These are phyloP conservation scores for Setophaga petechia DNA, from an alignment of 2,113 vertebrate species.

Conservation along the genomic window DNA sequence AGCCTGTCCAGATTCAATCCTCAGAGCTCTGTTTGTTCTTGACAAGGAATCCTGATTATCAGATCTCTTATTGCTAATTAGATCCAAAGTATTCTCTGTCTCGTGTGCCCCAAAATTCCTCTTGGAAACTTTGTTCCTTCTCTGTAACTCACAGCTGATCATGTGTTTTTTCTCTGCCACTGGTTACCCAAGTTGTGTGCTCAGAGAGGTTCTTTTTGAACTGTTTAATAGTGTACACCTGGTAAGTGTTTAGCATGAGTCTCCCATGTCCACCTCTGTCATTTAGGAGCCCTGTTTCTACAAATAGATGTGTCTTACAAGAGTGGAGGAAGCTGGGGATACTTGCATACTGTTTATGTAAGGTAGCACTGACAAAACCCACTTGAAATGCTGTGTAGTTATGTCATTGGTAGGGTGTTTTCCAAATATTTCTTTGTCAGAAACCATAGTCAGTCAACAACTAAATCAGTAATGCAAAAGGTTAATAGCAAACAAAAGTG, in stretches of 20 bases:
- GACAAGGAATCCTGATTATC: not conserved
- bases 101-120: not conserved
- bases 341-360: not conserved
- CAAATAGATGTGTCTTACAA: not conserved
- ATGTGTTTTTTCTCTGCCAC: not conserved
- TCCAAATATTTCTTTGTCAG: not conserved
- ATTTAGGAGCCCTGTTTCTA: not conserved
- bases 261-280: not conserved
- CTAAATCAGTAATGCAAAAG: not conserved
- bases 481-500: not conserved
- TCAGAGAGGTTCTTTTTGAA: not conserved
- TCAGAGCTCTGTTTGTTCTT: not conserved
- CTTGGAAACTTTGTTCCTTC: not conserved
- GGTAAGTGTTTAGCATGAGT: not conserved
- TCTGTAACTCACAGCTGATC: not conserved
- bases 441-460: not conserved
- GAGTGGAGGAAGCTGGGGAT: not conserved
- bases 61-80: not conserved
- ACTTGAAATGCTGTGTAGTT: rapidly evolving
- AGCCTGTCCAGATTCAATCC: not conserved
- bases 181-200: not conserved
- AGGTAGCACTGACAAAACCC: not conserved
- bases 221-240: not conserved
- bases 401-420: not conserved
- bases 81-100: not conserved